A percentile compares a stretch with the other conserved stretches of the same genome.
Conservation (phyloP, 2,888 invertebrate species). For the Seira musarum region DNA sequence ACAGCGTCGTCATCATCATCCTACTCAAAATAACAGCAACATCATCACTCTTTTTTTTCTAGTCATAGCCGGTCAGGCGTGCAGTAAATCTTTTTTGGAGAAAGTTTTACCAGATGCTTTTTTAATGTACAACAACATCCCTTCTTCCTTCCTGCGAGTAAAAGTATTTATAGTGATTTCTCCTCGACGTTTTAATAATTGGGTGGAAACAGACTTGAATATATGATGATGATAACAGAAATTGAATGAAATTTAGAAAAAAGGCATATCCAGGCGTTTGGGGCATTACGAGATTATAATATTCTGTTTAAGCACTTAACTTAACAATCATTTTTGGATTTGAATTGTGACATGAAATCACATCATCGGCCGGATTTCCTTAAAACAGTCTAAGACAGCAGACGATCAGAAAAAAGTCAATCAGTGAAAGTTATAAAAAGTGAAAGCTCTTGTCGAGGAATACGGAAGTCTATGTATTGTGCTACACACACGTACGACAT, state of each 20-base stretch:
- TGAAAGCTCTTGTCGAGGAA: no score
- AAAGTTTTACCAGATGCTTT: conserved; percentile 16
- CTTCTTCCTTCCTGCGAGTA: not conserved
- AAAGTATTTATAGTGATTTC: not conserved
- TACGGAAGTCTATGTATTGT: not conserved
- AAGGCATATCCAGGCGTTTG: no score
- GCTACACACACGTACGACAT: not conserved
- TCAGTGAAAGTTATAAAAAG: no score
- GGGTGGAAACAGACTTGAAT: no score
- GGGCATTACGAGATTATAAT: no score
- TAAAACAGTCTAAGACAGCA: not conserved
- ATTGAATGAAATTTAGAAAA: no score
- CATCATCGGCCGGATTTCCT: not conserved
- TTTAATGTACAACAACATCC: conserved; percentile 13
- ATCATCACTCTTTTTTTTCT: no score
- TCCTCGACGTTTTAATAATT: no score
- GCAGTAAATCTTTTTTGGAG: conserved; percentile 7
- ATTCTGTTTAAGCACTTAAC: not conserved
- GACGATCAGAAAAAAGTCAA: no score
- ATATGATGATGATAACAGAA: no score
- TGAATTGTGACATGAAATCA: not conserved
- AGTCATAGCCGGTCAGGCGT: not conserved
- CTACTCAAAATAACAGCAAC: not conserved
- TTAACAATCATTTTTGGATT: not conserved
- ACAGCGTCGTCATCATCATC: conserved; percentile 24